Conservation (phyloP, 2,797 vertebrate genomes). For the Toxotes lorentzi region DNA sequence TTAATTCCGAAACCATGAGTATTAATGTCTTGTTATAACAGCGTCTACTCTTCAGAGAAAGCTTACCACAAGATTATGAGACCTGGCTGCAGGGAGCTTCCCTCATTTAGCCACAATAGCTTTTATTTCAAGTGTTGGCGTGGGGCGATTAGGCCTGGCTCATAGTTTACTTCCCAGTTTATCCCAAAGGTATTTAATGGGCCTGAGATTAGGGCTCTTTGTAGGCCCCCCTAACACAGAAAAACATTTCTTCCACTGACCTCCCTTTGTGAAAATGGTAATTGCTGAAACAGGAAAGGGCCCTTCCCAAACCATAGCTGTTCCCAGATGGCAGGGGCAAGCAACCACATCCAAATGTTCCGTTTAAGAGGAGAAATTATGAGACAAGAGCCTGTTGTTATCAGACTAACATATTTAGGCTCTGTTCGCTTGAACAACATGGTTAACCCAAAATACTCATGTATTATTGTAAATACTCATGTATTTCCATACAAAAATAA, state of each 20-base stretch:
- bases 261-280: background rate
- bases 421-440: background rate
- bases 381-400: background rate
- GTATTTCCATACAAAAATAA: background rate
- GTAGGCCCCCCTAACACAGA: background rate
- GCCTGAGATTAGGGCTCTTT: background rate
- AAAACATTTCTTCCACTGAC: background rate
- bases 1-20: background rate
- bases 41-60: background rate
- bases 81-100: background rate
- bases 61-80: background rate
- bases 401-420: background rate
- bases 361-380: background rate
- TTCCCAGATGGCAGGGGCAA: background rate
- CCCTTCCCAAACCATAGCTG: background rate
- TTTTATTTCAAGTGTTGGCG: background rate
- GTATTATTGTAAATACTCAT: background rate
- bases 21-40: background rate
- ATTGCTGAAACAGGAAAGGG: conserved; percentile 3
- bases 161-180: background rate
- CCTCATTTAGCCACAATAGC: too few relatives aligned
- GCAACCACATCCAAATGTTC: background rate
- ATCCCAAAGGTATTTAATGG: background rate
- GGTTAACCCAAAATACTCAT: background rate
- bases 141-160: background rate